These are phyloP conservation scores for Melanocharis versteri DNA, from an alignment of 2,113 vertebrate species.

Conservation along the genomic window DNA sequence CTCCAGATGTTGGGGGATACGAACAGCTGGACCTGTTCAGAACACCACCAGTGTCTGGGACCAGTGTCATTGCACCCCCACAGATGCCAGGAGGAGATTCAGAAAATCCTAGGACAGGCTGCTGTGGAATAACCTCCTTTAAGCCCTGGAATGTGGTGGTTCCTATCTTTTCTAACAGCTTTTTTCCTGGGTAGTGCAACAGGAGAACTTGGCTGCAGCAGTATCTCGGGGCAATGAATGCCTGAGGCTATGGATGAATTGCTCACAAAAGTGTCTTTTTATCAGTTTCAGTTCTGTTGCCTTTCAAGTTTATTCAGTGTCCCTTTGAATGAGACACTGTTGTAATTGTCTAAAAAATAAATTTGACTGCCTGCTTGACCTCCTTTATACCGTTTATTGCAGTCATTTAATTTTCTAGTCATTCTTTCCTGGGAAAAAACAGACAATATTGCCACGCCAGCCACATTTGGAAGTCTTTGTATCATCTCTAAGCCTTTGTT, in stretches of 20 bases:
- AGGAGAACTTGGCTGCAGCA: not conserved
- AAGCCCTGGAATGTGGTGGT: fast-evolving
- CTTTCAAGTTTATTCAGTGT: constrained; percentile 47
- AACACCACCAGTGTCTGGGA: fast-evolving
- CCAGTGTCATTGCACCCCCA: not conserved
- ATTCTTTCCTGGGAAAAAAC: not conserved
- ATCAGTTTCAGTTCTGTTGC: constrained; percentile 28
- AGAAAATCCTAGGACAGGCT: not conserved
- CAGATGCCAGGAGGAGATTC: not conserved
- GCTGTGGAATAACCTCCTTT: not conserved
- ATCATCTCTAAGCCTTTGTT: not conserved
- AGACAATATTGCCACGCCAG: not conserved
- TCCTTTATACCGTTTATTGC: not conserved
- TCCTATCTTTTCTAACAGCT: not conserved
- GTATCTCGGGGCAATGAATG: not conserved
- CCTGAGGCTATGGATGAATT: not conserved
- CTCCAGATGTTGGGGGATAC: not conserved
- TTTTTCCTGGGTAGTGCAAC: not conserved
- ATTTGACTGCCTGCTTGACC: constrained; percentile 46
- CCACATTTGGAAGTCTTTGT: not conserved
- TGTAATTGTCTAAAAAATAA: constrained; percentile 46
- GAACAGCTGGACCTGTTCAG: not conserved
- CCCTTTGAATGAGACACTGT: constrained; percentile 37
- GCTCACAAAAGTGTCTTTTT: constrained; percentile 6
- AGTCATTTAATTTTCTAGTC: constrained; percentile 1